Base-by-base conservation (phyloP, 2,797 vertebrate species). In the Telmatherina bonti region DNA sequence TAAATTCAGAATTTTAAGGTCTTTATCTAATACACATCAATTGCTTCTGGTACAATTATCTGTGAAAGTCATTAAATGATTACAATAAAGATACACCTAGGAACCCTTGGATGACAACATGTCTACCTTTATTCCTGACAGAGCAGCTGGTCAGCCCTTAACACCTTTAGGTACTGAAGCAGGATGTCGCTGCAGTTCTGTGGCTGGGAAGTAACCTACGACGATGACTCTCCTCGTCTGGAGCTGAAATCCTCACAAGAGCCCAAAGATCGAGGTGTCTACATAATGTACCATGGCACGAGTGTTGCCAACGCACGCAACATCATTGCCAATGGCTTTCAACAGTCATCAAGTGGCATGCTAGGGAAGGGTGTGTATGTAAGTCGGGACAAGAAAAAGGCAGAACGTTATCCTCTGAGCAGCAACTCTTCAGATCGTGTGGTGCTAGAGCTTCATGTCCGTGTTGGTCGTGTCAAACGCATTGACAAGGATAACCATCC, bases 271-370 rank as follows among this genome's bases (percentile, higher is more conserved):
- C 72, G 60, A 0, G 74, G 70, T 0, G 53, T 82, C 33, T 94
- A 95, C 70, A 92, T 70, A n/a, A 94, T 94, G 93, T 94, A 93
- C 83, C 93, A 94, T 1, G 93, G 93, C 18, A 93, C 94, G 26
- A 77, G 41, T 2, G 5, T 91, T 13, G 55, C 70, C 55, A 69
- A 3, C 0, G 93, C 94, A 7, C 77, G 55, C 3, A 2, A 5
- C 56, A 93, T 94, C 58, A 85, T 93, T 38, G 57, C 82, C 69
- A 74, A 47, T 16, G 93, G 93, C 31, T 94, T 95, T 51, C 2
- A 0, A 4, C 87, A 87, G 74, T 95, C 93, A 0, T 0, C 67
- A 0, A 53, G 60, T 0, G 94, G 94, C 61, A 94, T 95, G 91
- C 75, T 94, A 60, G 94, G 93, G 22, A 78, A 83, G 9, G 92